phyloP scores from a whole-genome alignment of 2,888 invertebrate genomes.

The Meteorus colon region DNA sequence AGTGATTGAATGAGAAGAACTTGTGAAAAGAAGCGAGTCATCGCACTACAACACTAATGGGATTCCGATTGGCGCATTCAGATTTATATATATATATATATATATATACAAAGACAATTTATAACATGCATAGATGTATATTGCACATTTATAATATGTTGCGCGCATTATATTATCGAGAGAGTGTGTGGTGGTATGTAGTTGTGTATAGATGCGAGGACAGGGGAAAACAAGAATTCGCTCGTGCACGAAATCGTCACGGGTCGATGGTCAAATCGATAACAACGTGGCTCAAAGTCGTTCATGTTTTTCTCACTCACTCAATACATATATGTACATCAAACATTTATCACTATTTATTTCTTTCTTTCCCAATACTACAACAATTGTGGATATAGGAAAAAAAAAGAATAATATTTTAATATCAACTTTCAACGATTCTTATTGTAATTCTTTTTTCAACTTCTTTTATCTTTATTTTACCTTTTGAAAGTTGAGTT shows the following conservation, averaged over 20 bases:
- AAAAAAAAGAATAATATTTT: too few relatives aligned
- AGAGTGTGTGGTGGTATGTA: slow-evolving; percentile 11
- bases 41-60: slow-evolving; percentile 43
- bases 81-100: slow-evolving; percentile 24
- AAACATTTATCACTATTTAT: not conserved
- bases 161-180: not conserved
- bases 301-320: slow-evolving; percentile 40
- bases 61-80: slow-evolving; percentile 43
- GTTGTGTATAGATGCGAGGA: slow-evolving; percentile 20
- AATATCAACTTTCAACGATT: too few relatives aligned
- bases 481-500: too few relatives aligned
- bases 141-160: slow-evolving; percentile 9
- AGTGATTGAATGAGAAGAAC: slow-evolving; percentile 26
- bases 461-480: too few relatives aligned
- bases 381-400: not conserved
- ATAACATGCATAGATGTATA: slow-evolving; percentile 11
- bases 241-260: slow-evolving; percentile 47
- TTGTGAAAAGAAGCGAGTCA: slow-evolving; percentile 27
- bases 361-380: not conserved
- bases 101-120: not conserved
- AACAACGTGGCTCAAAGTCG: slow-evolving; percentile 47
- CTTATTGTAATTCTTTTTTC: too few relatives aligned
- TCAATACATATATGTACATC: not conserved
- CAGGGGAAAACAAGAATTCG: slow-evolving; percentile 39
- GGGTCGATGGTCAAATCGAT: slow-evolving; percentile 52